Evolutionary conservation across 2,888 invertebrate genomes (phyloP).

Genomic region (Ectemnius continuus): DNA sequence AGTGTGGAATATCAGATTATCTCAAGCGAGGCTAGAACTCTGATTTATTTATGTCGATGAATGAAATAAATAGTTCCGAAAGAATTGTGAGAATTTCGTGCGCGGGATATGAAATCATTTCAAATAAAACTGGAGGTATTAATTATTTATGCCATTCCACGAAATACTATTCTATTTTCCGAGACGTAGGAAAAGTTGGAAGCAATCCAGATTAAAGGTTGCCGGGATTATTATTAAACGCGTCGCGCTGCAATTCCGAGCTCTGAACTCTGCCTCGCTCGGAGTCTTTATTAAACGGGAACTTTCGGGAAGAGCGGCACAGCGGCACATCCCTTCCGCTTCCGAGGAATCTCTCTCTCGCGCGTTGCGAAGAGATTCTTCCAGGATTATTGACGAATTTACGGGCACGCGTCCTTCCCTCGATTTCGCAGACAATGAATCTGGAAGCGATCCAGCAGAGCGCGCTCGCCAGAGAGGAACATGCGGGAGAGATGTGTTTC

Average conservation of each 20-base stretch:
- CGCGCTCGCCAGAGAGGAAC: no score
- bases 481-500: slow-evolving; percentile 11
- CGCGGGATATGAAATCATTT: no score
- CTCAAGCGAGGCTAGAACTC: no score
- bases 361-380: neutral
- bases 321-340: neutral
- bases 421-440: slow-evolving; percentile 49
- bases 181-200: slow-evolving; percentile 37
- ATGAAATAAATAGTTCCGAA: no score
- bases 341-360: neutral
- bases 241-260: slow-evolving; percentile 27
- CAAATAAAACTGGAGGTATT: slow-evolving; percentile 8
- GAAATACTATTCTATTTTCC: no score
- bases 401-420: neutral
- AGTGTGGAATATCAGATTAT: no score
- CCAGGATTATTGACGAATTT: neutral
- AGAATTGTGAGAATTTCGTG: no score
- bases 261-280: neutral
- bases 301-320: neutral
- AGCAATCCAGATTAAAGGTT: slow-evolving; percentile 47
- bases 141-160: slow-evolving; percentile 26
- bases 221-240: slow-evolving; percentile 40
- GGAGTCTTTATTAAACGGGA: neutral
- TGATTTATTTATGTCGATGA: no score
- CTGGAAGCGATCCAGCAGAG: slow-evolving; percentile 50